Percentiles rank a stretch among this genome's conserved stretches.
Evolutionary conservation across 1,140 invertebrate species (phyloP).

Genomic region (Dinothrombium tinctorium): DNA sequence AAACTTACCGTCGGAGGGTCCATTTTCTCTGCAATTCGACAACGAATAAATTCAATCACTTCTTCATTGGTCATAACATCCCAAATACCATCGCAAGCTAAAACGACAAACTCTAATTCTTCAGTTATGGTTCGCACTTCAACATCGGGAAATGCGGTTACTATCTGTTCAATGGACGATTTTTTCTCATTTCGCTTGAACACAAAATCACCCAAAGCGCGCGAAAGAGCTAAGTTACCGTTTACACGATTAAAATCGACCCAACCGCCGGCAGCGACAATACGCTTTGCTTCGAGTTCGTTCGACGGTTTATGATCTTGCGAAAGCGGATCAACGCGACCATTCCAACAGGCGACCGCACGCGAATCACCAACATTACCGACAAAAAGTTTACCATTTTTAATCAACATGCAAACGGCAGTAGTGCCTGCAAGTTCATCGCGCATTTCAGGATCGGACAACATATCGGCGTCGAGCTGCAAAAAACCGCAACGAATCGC

Average conservation of each 20-base stretch:
- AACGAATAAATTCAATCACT: constrained; percentile 69
- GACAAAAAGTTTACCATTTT: constrained; percentile 25
- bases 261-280: constrained; percentile 72
- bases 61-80: constrained; percentile 89
- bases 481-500: constrained; percentile 73
- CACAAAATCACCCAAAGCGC: constrained; percentile 87
- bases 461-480: constrained; percentile 74
- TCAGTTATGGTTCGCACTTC: constrained; percentile 46
- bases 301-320: constrained; percentile 85
- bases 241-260: constrained; percentile 35
- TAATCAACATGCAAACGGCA: constrained; percentile 58
- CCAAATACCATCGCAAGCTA: constrained; percentile 99
- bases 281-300: constrained; percentile 55
- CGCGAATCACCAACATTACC: constrained; percentile 85
- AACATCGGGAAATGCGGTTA: constrained; percentile 90
- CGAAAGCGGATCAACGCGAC: constrained; percentile 40
- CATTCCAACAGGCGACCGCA: constrained; percentile 45
- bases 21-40: constrained; percentile 46
- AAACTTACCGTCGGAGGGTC: constrained; percentile 50
- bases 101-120: constrained; percentile 88
- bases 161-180: constrained; percentile 75
- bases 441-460: constrained; percentile 23
- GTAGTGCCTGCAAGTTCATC: constrained; percentile 39
- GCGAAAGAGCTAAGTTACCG: constrained; percentile 69
- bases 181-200: constrained; percentile 76